A percentile compares a stretch with the other conserved stretches of the same genome.
Conservation (phyloP, 2,888 invertebrate species). For the Diaphora mendica region DNA sequence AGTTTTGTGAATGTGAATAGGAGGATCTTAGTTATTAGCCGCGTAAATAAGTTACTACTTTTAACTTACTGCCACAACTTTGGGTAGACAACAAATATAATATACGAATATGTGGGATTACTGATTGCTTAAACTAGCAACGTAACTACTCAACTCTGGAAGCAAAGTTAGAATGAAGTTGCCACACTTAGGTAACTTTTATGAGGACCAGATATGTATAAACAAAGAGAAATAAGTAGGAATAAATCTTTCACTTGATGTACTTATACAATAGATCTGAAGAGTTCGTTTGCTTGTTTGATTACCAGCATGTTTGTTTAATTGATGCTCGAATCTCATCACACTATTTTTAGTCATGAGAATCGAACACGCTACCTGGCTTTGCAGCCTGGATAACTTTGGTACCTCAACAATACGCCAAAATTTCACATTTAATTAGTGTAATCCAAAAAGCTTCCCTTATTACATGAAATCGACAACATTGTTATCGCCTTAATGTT, state of each 20-base stretch:
- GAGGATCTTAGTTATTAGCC: not conserved
- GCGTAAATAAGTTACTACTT: not conserved
- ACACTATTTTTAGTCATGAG: no score
- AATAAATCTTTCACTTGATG: not conserved
- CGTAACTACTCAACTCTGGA: not conserved
- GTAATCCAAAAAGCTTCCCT: no score
- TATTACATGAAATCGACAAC: no score
- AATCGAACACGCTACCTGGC: no score
- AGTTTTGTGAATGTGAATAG: not conserved
- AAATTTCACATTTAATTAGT: no score
- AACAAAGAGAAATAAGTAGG: not conserved
- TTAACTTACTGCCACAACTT: not conserved
- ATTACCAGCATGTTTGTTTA: no score
- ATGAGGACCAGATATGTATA: not conserved
- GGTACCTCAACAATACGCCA: no score
- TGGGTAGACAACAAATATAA: not conserved
- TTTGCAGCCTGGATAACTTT: no score
- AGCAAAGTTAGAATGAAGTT: not conserved
- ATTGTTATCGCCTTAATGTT: no score
- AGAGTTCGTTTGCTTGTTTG: no score
- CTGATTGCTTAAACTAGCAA: not conserved
- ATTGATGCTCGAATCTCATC: no score
- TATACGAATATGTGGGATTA: constrained; percentile 2
- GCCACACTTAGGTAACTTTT: not conserved
- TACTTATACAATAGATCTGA: not conserved